phyloP scores from a whole-genome alignment of 2,888 invertebrate species.

The Drosophila anceps region DNA sequence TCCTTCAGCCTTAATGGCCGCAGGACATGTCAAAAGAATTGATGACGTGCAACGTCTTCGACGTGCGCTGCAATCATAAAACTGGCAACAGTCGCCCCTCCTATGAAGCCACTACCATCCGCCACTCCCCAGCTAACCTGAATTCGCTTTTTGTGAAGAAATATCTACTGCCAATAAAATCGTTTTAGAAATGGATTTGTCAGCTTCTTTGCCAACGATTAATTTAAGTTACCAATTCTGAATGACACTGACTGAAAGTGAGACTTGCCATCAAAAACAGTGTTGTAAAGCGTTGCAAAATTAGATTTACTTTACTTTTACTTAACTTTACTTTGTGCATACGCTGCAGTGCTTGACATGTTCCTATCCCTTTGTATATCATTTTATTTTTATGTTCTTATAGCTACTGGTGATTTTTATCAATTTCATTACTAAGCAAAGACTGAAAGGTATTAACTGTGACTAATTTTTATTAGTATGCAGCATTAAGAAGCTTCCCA shows the following conservation, averaged over 20 bases:
- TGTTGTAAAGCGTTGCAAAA: background rate
- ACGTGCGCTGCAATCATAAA: slow-evolving; percentile 70
- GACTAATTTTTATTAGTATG: too few species aligned
- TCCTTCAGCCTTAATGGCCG: slow-evolving; percentile 72
- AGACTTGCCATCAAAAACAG: background rate
- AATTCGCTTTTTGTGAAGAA: slow-evolving; percentile 4
- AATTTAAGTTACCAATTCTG: slow-evolving; percentile 49
- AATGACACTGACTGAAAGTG: slow-evolving; percentile 21
- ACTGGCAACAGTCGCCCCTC: slow-evolving; percentile 42
- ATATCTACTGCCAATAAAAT: slow-evolving; percentile 50
- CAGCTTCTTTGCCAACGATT: slow-evolving; percentile 62
- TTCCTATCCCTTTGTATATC: background rate
- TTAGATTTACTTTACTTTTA: background rate
- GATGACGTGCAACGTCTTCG: slow-evolving; percentile 74
- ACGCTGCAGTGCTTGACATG: background rate
- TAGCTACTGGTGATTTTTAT: too few species aligned
- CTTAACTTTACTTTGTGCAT: background rate
- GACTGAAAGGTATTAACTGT: too few species aligned
- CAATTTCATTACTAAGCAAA: too few species aligned
- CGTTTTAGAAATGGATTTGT: slow-evolving; percentile 58
- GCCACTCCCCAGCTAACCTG: background rate
- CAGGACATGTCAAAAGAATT: slow-evolving; percentile 81
- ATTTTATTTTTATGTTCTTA: too few species aligned
- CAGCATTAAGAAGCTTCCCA: too few species aligned
- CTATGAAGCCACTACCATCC: background rate